Base-by-base conservation (phyloP, 2,888 invertebrate species). In the Marronus borbonicus region DNA sequence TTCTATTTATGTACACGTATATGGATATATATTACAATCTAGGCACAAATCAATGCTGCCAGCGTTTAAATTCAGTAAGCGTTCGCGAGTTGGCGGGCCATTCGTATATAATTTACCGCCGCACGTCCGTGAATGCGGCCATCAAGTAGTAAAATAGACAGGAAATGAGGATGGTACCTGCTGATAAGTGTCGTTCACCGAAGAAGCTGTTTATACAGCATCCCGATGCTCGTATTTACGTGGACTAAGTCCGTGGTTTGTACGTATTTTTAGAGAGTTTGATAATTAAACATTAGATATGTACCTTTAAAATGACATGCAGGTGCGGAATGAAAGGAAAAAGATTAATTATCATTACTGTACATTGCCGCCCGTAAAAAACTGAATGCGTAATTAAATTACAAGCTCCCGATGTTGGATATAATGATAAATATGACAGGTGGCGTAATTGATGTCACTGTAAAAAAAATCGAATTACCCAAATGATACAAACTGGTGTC, bases 101-200 rank as follows among this genome's bases (percentile, higher is more conserved):
- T 44, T 17, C 49, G 44, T 50, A 68, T 44, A 44, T 28, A 28
- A 68, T 68, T 68, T 68, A 50, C 50, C 68, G 68, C 62, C 31
- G 28, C 49, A 68, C 49, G 24, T 49, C 50, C 49, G 50, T 68
- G 68, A 68, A 68, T 68, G 50, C 50, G 50, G 50, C 50, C 50
- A 28, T 68, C 68, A 50, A 50, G 28, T 50, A 62, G 28, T 55
- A 20, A 58, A 72, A 72, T 39, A 58, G 58, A 39, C 72, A 72
- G 72, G 72, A 72, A 72, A 72, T 58, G 72, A 58, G 14, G 72
- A 72, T 72, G 39, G 31, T 72, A 72, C 55, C 58, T 39, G 31
- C 58, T 12, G 72, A 72, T 72, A 72, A 58, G 58, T 72, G 28
- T 58, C 70, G 55, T 70, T 72, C 72, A 60, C 7, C 24, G 24